Evolutionary conservation across 2,888 invertebrate genomes (phyloP), one percentile per base, ranked within the genome.

Genomic region (Melikaiella ostensackeni): DNA sequence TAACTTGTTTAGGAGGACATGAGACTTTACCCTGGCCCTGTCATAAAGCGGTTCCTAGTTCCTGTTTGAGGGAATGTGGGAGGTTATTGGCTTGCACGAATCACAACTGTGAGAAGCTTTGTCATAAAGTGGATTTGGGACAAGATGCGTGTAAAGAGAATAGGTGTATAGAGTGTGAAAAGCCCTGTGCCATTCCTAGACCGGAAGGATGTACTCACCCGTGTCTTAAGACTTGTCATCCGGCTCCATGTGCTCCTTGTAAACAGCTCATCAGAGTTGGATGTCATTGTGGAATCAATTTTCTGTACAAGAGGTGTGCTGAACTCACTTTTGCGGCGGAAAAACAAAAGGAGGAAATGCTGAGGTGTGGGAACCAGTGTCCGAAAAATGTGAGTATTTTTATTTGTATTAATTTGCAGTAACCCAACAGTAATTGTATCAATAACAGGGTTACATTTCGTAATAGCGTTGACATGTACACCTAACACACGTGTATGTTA

Each of bases 201-300:
- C 96, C 96, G 16, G 89, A 92, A 13, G 96, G 95, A 61, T 98
- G 98, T 89, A 92, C 91, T 1, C 98, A 98, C 90, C 92, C 92
- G 35, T 98, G 98, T 89, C 91, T 94, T 2, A 93, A 93, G 82
- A 92, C 93, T 0, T 97, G 97, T 86, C 97, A 97, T 91, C 94
- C 95, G 1, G 95, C 95, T 0, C 92, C 93, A 0, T 98, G 98
- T 88, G 94, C 94, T 0, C 94, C 95, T 0, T 98, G 98, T 89
- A 93, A 93, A 62, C 93, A 94, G 76, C 92, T 94, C 84, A 93
- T 96, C 35, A 93, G 95, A 86, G 89, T 95, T 73, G 93, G 94
- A 50, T 98, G 98, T 85, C 97, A 98, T 89, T 98, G 98, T 88
- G 95, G 95, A 0, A 92, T 97, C 7, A 95, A 95, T 75, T 95